Percentiles rank a stretch among this genome's conserved stretches.
phyloP scores from a whole-genome alignment of 2,113 vertebrate species.

The Daphoenositta chrysoptera region DNA sequence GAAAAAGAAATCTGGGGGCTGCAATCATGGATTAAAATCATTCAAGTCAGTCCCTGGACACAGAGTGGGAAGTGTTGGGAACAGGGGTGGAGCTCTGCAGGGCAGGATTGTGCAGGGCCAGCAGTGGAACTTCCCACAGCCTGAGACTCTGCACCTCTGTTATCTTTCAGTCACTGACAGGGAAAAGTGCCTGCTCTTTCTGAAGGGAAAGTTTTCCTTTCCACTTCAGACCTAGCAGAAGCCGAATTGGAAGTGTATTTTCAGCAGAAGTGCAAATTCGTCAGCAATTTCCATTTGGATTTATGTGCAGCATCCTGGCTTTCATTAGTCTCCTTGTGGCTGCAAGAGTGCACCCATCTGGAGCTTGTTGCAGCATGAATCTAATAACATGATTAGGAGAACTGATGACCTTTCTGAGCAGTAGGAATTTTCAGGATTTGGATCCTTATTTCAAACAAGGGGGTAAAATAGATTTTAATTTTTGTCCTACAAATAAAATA shows the following conservation, averaged over 20 bases:
- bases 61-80: neutral
- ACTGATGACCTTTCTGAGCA: neutral
- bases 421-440: neutral
- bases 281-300: neutral
- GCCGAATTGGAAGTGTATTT: neutral
- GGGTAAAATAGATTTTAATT: neutral
- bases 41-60: neutral
- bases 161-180: neutral
- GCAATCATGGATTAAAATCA: neutral
- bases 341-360: neutral
- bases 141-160: neutral
- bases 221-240: neutral
- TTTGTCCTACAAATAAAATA: neutral
- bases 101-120: accelerated
- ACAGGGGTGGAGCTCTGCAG: neutral
- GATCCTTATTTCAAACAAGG: neutral
- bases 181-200: neutral
- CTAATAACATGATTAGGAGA: neutral
- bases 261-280: neutral
- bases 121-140: neutral
- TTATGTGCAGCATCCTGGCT: neutral
- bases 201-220: neutral
- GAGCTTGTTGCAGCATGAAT: neutral
- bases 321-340: neutral
- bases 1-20: neutral